Evolutionary conservation across 2,888 invertebrate genomes (phyloP), one percentile per base, ranked within the genome.

Genomic region (Leptopilina drosophilae): DNA sequence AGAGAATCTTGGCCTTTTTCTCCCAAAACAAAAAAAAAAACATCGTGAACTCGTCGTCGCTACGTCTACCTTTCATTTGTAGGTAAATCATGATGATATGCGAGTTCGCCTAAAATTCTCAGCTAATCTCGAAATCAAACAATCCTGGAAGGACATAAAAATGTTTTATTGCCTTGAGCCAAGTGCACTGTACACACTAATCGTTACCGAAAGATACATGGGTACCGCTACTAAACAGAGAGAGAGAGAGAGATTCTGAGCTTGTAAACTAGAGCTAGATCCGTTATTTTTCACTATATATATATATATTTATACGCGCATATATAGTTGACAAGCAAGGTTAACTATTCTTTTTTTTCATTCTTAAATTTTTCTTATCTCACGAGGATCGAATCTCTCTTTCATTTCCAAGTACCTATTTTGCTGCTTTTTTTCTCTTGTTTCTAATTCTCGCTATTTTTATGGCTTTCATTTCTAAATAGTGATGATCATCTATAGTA

Each of bases 91-190:
- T 88, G 76, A 85, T 91, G 91, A 91, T 91, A 91, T 91, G 91
- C 91, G 91, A 91, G 91, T 91, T 91, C 91, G 89, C 89, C 90
- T 85, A 88, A 91, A 91, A 91, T 91, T 91, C 90, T 85, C 89
- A 85, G 89, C 91, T 91, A 91, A 91, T 91, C 91, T 91, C 88
- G 88, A 87, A 91, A 91, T 91, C 91, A 91, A 91, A 91, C 89
- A 88, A 88, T 85, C 89, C 87, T 84, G 84, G 84, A 85, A 87
- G 87, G 85, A 90, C 90, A 90, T 90, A 91, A 91, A 91, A 91
- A 91, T 91, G 90, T 87, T 91, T 91, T 91, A 91, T 91, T 87
- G 88, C 84, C 83, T 84, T 84, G 78, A 84, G 84, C 85, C 83
- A 81, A 86, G 85, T 80, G 84, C 84, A 81, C 82, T 82, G 82